Evolutionary conservation across 1,140 invertebrate genomes (phyloP), one percentile per base, ranked within the genome.

Genomic region (Microplitis demolitor): DNA sequence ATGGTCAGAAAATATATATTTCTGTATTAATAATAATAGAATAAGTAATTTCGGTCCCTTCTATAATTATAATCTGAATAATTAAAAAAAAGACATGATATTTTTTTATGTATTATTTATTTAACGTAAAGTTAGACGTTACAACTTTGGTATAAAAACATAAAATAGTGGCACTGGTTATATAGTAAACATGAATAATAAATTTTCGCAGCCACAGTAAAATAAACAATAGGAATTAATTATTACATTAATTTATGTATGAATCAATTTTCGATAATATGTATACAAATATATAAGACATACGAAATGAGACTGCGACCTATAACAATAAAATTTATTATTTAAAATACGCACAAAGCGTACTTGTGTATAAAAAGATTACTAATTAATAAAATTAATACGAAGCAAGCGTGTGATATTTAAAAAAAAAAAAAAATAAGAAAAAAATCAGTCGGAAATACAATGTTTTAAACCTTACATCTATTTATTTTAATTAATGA

Each of bases 71-170:
- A 54, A 67, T 67, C 1, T n/a, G 54, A 14, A 11, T 34, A 35
- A 58, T 56, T 24, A 1, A 56, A 69, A 37, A 1, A 56, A 58
- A 58, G n/a, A 16, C n/a, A 51, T 37, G 9, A 37, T 67, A 8
- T 67, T 53, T 69, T 80, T 80, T 79, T 76, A 74, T 71, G 71
- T 77, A 82, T 83, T 84, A 78, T 85, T 85, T 84, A 83, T 84
- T 84, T 73, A 85, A 85, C 83, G 78, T 82, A 80, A 85, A 84
- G 78, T 84, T 85, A 85, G 82, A 83, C 74, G 80, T 79, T 85
- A 85, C 83, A 84, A 84, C 83, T 85, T 85, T 85, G 83, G 83
- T 85, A 85, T 81, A 83, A 85, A 85, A 85, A 85, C 83, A 83
- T 84, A 85, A 82, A 82, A 77, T 78, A 80, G 78, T 81, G 80